phyloP scores from a whole-genome alignment of 2,888 invertebrate genomes.

The Thereva nobilitata region DNA sequence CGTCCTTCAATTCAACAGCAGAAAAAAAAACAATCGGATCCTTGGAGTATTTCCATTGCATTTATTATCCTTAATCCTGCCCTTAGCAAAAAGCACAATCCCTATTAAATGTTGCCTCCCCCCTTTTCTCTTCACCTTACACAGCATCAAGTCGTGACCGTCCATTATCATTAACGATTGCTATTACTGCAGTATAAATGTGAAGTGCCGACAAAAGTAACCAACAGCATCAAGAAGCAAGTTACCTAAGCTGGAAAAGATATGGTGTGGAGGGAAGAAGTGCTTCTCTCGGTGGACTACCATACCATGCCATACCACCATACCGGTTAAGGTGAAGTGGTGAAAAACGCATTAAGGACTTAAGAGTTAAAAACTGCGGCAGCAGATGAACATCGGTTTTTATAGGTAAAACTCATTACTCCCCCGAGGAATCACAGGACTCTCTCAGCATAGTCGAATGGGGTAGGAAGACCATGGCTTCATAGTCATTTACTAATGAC shows the following conservation, averaged over 20 bases:
- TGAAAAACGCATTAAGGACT: conserved; percentile 12
- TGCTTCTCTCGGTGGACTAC: background rate
- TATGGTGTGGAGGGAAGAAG: background rate
- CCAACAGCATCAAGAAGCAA: background rate
- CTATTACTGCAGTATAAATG: conserved; percentile 8
- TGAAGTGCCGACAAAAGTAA: background rate
- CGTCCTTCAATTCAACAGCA: background rate
- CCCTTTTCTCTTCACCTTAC: too few species aligned
- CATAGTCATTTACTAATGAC: conserved; percentile 31
- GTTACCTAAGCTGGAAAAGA: background rate
- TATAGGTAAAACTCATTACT: background rate
- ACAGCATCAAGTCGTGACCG: background rate
- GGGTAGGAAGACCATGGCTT: background rate
- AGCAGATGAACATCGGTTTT: conserved; percentile 12
- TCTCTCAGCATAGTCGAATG: too few species aligned
- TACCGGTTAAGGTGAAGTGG: too few species aligned
- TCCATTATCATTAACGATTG: conserved; percentile 24
- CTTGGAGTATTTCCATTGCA: too few species aligned
- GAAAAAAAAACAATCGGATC: too few species aligned
- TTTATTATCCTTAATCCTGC: too few species aligned
- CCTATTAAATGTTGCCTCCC: too few species aligned
- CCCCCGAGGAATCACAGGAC: background rate
- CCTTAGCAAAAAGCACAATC: too few species aligned
- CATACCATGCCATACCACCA: too few species aligned
- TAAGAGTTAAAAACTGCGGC: conserved; percentile 19